Evolutionary conservation across 2,797 vertebrate genomes (phyloP), one percentile per base, ranked within the genome.

Genomic region (Takifugu ocellatus): DNA sequence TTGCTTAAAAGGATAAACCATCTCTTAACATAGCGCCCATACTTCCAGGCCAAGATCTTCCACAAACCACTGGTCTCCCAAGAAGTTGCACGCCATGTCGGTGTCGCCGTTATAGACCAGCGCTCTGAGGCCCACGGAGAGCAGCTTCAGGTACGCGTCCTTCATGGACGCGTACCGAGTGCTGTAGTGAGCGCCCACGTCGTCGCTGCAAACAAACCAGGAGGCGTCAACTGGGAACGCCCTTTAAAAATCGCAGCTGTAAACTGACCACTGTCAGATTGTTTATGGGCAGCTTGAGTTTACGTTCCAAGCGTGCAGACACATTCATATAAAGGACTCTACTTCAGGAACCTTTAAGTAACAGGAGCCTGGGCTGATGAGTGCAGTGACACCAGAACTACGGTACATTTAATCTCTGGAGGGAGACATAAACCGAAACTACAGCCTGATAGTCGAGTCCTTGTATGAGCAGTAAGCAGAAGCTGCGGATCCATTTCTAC

Each of bases 91-190:
- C 69, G 89, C 89, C 91, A 93, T 92, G 75, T 93, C 92, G 0
- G 90, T 92, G 81, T 93, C 92, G 57, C 92, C 92, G 5, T 92
- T 92, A 78, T 92, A 93, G 68, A 93, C 89, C 5, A 93, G 87
- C 0, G 74, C 85, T 43, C 84, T 76, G 21, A 92, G 63, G 25
- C 84, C 87, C 68, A 83, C 53, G 46, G 84, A 75, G 45, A 93
- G 82, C 63, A 93, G 75, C 83, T 92, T 90, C 64, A 83, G 54
- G 54, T 92, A 92, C 2, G 87, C 75, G 0, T 77, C 79, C 70
- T 82, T 88, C 78, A 93, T 36, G 0, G 85, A 89, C 2, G 5
- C 0, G 61, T 92, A 92, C 49, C 80, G 21, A 0, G 0, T 64
- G 2, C 15, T 68, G 74, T 93, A 93, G 0, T 76, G 27, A 0